Base-by-base conservation (phyloP, 2,888 invertebrate species). In the Drosophila bunnanda region DNA sequence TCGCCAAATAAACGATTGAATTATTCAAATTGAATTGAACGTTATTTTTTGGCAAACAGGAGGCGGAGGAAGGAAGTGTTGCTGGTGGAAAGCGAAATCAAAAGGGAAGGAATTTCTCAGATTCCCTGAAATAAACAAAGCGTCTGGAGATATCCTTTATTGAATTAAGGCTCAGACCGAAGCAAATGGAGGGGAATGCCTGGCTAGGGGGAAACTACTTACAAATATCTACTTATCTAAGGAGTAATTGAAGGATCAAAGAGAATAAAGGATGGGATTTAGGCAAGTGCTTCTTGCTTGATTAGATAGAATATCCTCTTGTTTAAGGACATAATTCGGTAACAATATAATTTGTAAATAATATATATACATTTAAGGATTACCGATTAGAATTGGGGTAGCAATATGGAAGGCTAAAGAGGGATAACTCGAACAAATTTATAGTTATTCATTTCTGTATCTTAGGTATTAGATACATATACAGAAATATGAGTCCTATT, bases 1-100 rank as follows among this genome's bases (percentile, higher is more conserved):
- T 53, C 20, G 59, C 39, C 73, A 57, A 73, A 64, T 46, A 67
- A 50, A 59, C 46, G 59, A 70, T 58, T 15, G 58, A 79, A 75
- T 60, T 65, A 69, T 53, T 57, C 38, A 88, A 82, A 55, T 61
- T 61, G 55, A 73, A 82, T 77, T 76, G 62, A 59, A 54, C 55
- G 56, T 44, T 54, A 36, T 43, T 52, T 59, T 43, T 65, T 54
- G 13, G 39, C 17, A 30, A 56, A 30, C 30, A 20, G 1, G 22
- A 56, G 12, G 15, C 38, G 13, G 20, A 39, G 48, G 25, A 30
- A 39, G 48, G 39, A 41, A 52, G 56, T 55, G 43, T 39, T 17
- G 28, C 48, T 50, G 48, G 32, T 48, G 36, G 36, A 48, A 43
- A 38, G 48, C 20, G 32, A 57, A 38, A 54, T 70, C 67, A 60